Evolutionary conservation across 2,888 invertebrate species (phyloP).

Genomic region (Eupithecia vulgata): DNA sequence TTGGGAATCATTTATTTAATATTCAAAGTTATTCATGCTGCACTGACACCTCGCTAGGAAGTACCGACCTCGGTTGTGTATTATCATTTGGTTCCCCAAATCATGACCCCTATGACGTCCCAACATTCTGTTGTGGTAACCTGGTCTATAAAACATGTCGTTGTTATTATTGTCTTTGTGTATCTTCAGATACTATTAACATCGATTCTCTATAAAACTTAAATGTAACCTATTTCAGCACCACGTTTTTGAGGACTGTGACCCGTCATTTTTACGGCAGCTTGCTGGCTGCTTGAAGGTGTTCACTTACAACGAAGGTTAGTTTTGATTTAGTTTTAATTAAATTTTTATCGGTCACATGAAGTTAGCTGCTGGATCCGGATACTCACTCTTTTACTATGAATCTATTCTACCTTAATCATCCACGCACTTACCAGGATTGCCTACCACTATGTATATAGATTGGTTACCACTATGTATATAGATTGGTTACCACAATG

Average conservation of each 20-base stretch:
- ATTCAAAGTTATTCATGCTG: too few relatives aligned
- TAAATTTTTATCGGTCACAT: too few relatives aligned
- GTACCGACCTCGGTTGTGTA: background rate
- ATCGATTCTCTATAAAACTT: too few relatives aligned
- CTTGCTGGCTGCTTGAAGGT: conserved; percentile 63
- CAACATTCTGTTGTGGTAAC: background rate
- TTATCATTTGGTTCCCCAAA: background rate
- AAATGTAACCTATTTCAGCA: conserved; percentile 54
- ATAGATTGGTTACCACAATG: too few relatives aligned
- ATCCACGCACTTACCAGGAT: background rate
- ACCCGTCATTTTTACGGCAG: conserved; percentile 69
- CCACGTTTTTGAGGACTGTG: conserved; percentile 64
- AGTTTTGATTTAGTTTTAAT: background rate
- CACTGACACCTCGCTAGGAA: background rate
- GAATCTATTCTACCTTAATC: background rate
- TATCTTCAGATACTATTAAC: too few relatives aligned
- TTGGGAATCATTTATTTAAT: too few relatives aligned
- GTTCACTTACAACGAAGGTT: conserved; percentile 68
- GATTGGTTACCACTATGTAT: too few relatives aligned
- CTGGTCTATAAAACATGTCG: background rate
- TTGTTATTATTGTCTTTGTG: too few relatives aligned
- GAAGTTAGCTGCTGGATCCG: too few relatives aligned
- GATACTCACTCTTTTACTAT: too few relatives aligned
- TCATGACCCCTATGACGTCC: background rate
- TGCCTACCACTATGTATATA: too few relatives aligned